Conservation (phyloP, 2,888 invertebrate genomes). For the Parapristionchus giblindavisi region DNA sequence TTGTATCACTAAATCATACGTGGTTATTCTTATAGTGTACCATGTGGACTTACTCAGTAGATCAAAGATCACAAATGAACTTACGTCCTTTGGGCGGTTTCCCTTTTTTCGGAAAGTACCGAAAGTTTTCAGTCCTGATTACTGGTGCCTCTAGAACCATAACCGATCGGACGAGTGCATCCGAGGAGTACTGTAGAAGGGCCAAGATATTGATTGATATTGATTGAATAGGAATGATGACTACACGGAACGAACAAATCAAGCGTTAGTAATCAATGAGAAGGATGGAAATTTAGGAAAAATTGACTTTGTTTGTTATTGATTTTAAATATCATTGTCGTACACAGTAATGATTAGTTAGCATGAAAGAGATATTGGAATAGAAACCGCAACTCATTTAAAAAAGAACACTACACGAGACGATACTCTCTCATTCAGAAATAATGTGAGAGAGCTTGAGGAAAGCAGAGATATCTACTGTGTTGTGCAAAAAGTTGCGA, state of each 20-base stretch:
- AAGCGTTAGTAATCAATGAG: too few relatives aligned
- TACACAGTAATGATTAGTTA: too few relatives aligned
- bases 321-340: too few relatives aligned
- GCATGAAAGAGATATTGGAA: too few relatives aligned
- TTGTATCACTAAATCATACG: too few relatives aligned
- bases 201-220: neutral
- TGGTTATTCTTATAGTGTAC: too few relatives aligned
- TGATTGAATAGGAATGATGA: neutral
- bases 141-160: slow-evolving; percentile 62
- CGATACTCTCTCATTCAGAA: too few relatives aligned
- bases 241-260: slow-evolving; percentile 24
- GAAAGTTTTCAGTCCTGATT: slow-evolving; percentile 63
- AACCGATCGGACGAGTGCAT: slow-evolving; percentile 40
- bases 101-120: slow-evolving; percentile 62
- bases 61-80: slow-evolving; percentile 34
- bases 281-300: slow-evolving; percentile 3
- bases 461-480: too few relatives aligned
- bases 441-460: too few relatives aligned
- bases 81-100: slow-evolving; percentile 54
- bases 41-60: too few relatives aligned
- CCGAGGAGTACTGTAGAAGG: slow-evolving; percentile 25
- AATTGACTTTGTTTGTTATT: too few relatives aligned
- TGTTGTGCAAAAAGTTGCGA: too few relatives aligned
- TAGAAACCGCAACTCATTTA: neutral
- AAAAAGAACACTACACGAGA: neutral